Evolutionary conservation across 2,113 vertebrate genomes (phyloP).

Genomic region (Cyanoderma ruficeps): DNA sequence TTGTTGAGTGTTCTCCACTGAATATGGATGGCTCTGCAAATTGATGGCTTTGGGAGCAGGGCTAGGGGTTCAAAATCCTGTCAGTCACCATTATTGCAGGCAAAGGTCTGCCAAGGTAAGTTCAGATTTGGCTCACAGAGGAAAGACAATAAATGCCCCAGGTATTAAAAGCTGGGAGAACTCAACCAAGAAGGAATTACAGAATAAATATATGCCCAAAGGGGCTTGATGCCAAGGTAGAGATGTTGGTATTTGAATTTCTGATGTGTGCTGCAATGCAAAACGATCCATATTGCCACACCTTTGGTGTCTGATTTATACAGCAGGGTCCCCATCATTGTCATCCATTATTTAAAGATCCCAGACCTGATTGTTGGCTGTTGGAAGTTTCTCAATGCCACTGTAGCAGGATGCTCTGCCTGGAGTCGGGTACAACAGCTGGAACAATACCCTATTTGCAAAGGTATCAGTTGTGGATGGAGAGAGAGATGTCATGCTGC

Average conservation of each 20-base stretch:
- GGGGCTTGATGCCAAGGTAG: neutral
- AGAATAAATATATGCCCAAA: neutral
- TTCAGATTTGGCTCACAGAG: neutral
- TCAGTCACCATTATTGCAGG: neutral
- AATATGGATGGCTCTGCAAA: neutral
- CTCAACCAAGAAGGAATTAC: neutral
- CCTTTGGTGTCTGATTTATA: neutral
- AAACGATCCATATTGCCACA: neutral
- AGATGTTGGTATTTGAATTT: neutral
- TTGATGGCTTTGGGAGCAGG: neutral
- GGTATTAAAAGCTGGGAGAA: neutral
- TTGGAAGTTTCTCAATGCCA: neutral
- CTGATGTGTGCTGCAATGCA: neutral
- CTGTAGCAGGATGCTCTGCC: neutral
- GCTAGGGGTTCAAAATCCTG: neutral
- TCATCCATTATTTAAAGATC: rapidly evolving
- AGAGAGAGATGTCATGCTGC: neutral
- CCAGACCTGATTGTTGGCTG: rapidly evolving
- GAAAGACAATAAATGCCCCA: neutral
- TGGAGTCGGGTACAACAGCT: neutral
- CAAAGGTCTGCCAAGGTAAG: neutral
- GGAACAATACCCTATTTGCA: neutral
- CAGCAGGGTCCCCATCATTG: neutral
- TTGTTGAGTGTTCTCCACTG: neutral
- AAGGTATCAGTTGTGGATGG: neutral